A percentile compares a stretch with the other conserved stretches of the same genome.
phyloP scores from a whole-genome alignment of 1,140 invertebrate species.

The Diachasmimorpha longicaudata region DNA sequence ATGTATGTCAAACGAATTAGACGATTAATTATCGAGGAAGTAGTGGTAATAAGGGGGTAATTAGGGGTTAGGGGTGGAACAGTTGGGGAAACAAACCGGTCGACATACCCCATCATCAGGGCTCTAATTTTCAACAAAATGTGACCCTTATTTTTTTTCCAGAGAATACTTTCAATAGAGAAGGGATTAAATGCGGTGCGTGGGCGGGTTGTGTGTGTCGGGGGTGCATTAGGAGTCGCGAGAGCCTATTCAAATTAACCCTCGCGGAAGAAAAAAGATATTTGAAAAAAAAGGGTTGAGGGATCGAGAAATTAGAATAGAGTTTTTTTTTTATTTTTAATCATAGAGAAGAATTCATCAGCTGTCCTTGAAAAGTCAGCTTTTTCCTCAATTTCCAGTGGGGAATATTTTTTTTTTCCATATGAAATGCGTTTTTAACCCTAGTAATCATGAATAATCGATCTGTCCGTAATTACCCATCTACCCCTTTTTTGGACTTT shows the following conservation, averaged over 20 bases:
- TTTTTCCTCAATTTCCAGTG: too few species aligned
- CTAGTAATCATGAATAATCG: background rate
- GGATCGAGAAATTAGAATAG: slow-evolving; percentile 38
- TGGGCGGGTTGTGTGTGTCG: slow-evolving; percentile 44
- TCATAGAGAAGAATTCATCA: background rate
- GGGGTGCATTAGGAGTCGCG: slow-evolving; percentile 12
- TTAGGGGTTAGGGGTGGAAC: background rate
- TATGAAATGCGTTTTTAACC: background rate
- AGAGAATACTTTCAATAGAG: background rate
- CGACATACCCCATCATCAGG: slow-evolving; percentile 8
- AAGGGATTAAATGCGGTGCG: slow-evolving; percentile 34
- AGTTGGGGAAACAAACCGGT: slow-evolving; percentile 8
- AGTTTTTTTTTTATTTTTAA: background rate
- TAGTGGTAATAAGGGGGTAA: background rate
- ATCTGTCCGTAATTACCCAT: background rate
- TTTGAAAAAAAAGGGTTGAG: slow-evolving; percentile 37
- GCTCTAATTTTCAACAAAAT: background rate
- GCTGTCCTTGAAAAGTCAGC: too few species aligned
- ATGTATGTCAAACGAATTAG: slow-evolving; percentile 7
- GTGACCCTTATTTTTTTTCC: background rate
- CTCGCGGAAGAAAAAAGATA: slow-evolving; percentile 39
- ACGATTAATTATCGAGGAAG: slow-evolving; percentile 3
- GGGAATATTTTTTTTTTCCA: background rate
- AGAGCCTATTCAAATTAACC: slow-evolving; percentile 60
- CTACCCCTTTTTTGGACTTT: background rate